Base-by-base conservation (phyloP, 1,140 invertebrate genomes). In the Ylistrum balloti region DNA sequence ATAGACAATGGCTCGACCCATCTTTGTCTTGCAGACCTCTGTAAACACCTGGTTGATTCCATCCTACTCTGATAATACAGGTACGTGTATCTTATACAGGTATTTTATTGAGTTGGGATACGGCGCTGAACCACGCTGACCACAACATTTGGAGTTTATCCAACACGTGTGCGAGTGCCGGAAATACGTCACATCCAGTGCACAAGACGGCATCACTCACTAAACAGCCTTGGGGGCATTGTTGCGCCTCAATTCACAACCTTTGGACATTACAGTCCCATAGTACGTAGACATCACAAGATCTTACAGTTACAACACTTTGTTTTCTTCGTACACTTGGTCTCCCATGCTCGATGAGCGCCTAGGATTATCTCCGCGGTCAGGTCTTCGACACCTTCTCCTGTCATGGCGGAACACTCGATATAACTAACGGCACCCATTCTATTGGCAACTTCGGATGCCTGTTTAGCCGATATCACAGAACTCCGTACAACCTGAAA, bases 371-470 rank as follows among this genome's bases (percentile, higher is more conserved):
- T 92, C 2, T 92, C 93, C 22, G 92, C 91, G 28, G 91, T 92
- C 22, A 94, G 86, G 22, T 93, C 90, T 33, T 90, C 88, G 74
- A 99, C 97, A 94, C 98, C 98, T 94, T 97, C 97, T 95, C 99
- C 99, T 32, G 98, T 99, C 93, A 98, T 97, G 5, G 98, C 98
- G 0, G 98, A 99, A 90, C 98, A 99, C 96, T 99, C 98, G 22
- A 99, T 97, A 94, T 99, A 99, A 92, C 97, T 97, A 20, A 99
- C 98, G 5, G 98, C 98, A 92, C 98, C 98, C 89, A 95, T 90
- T 17, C 90, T 89, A 7, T 90, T 89, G 33, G 98, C 98, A 93
- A 98, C 96, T 90, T 97, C 97, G 93, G 97, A 97, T 38, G 98
- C 98, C 94, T 98, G 97, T 15, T 97, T 96, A 93, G 97, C 97